Base-by-base conservation (phyloP, 1,140 invertebrate species). In the Eulimnadia texana region DNA sequence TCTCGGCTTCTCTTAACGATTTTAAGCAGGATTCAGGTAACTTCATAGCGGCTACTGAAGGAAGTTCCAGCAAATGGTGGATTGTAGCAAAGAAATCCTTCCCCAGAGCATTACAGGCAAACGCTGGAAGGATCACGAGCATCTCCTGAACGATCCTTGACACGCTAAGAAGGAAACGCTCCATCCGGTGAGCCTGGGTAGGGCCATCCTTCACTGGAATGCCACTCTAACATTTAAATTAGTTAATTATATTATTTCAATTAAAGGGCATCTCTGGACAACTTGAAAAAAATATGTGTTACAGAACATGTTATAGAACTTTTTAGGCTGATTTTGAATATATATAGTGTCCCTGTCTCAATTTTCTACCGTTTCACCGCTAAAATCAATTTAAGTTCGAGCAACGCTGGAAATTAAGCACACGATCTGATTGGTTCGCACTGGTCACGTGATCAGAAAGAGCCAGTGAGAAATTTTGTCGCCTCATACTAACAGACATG, bases 81-180 rank as follows among this genome's bases (percentile, higher is more conserved):
- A 61, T 10, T 1, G 20, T 22, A 20, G 25, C 60, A 54, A 61
- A 61, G 23, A 27, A 61, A 25, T 29, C 28, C 16, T 61, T 28
- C 3, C 49, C 49, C 28, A 61, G 27, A 28, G 22, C 33, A 25
- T 61, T 23, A 20, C 60, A 61, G 11, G 60, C 23, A 22, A 52
- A 51, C 16, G 51, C 51, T 1, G 60, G 51, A 23, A 52, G 24
- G 50, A 52, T 25, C 9, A 19, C 50, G 0, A 61, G 23, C 28
- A 61, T 52, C 13, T 33, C 51, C 51, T 53, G 24, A 11, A 51
- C 29, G 3, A 61, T 53, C 6, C 24, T n/a, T 3, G 27, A 20
- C 19, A 61, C 19, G 51, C 52, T 42, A 2, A 19, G 16, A 11
- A 52, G 13, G 13, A 61, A 27, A 10, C 28, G 50, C 1, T 16